These are phyloP conservation scores for Protaetia brevitarsis DNA, from an alignment of 1,140 invertebrate species.

Conservation along the genomic window DNA sequence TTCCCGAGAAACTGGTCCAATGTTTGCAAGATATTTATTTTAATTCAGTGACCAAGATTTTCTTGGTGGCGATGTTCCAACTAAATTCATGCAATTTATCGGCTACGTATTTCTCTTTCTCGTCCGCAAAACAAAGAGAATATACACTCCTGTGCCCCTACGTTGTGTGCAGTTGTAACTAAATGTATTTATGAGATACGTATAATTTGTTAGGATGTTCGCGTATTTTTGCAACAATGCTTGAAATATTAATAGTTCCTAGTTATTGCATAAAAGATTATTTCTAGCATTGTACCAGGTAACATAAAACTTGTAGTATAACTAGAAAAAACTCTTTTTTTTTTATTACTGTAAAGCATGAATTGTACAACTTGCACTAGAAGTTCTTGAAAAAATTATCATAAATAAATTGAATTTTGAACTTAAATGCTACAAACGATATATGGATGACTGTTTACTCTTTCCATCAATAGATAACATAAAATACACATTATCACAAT, in stretches of 20 bases:
- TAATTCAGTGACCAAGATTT: constrained; percentile 1
- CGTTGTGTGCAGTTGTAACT: neutral
- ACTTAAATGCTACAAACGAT: too few relatives aligned
- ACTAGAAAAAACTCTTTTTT: too few relatives aligned
- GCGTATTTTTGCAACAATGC: neutral
- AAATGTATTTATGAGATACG: neutral
- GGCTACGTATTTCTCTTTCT: neutral
- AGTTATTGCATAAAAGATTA: too few relatives aligned
- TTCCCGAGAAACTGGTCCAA: neutral
- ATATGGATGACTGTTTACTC: too few relatives aligned
- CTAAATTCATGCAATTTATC: neutral
- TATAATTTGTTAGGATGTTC: neutral
- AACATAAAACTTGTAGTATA: too few relatives aligned
- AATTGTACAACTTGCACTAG: too few relatives aligned
- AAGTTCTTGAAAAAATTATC: too few relatives aligned
- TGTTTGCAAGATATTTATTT: constrained; percentile 11
- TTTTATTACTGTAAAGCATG: too few relatives aligned
- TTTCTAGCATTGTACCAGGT: too few relatives aligned
- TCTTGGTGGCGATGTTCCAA: neutral
- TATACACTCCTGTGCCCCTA: neutral
- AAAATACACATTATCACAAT: too few relatives aligned
- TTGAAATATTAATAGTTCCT: neutral
- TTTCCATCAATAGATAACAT: too few relatives aligned
- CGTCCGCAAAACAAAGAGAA: neutral
- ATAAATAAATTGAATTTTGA: too few relatives aligned